Percentiles rank a stretch among this genome's conserved stretches.
These are phyloP conservation scores for Dromaius novaehollandiae DNA, from an alignment of 2,113 vertebrate genomes.

Conservation along the genomic window DNA sequence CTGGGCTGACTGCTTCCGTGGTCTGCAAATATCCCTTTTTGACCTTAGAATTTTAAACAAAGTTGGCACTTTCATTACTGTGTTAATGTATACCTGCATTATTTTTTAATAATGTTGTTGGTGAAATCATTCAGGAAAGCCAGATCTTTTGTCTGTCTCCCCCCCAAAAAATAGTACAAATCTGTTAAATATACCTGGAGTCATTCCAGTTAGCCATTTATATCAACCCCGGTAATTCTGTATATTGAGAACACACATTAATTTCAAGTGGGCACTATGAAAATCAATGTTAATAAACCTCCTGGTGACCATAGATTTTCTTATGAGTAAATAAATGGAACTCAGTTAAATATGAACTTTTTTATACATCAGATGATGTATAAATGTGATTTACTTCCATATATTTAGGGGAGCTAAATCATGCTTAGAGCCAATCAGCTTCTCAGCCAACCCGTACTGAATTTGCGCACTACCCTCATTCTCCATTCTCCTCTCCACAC, in stretches of 20 bases:
- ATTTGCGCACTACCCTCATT: not conserved
- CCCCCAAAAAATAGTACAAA: not conserved
- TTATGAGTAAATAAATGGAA: constrained; percentile 60
- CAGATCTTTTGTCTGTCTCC: constrained; percentile 16
- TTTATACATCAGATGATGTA: not conserved
- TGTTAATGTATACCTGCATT: not conserved
- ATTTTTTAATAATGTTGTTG: not conserved
- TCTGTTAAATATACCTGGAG: constrained; percentile 31
- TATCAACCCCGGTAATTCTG: constrained; percentile 27
- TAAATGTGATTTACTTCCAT: constrained; percentile 24
- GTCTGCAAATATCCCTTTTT: not conserved
- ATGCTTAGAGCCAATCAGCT: not conserved
- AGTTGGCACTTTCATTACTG: not conserved
- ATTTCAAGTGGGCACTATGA: constrained; percentile 39
- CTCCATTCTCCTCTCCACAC: not conserved
- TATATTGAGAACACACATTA: constrained; percentile 8
- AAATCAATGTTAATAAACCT: constrained; percentile 69
- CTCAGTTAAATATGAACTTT: constrained; percentile 56
- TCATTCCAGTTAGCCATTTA: constrained; percentile 37
- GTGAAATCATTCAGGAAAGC: not conserved
- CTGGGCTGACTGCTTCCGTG: not conserved
- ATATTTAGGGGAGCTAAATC: not conserved
- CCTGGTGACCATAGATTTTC: constrained; percentile 32
- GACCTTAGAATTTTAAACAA: not conserved
- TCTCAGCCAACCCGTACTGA: not conserved